Evolutionary conservation across 2,113 vertebrate species (phyloP).

Genomic region (Oncorhynchus tshawytscha): DNA sequence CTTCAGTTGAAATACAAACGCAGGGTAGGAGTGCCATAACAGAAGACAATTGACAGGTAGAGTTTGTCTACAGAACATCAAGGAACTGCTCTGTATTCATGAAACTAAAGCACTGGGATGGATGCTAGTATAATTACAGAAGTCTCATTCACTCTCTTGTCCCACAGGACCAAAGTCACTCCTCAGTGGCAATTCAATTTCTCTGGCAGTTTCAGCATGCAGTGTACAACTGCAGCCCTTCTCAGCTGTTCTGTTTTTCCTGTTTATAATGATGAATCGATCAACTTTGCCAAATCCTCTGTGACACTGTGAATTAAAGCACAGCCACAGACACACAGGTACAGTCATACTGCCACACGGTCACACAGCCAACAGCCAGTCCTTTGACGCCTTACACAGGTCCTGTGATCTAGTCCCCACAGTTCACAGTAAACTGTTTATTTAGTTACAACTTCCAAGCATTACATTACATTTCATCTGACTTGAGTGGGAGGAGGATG

Average conservation of each 20-base stretch:
- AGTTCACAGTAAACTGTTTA: not conserved
- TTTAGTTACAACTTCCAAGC: too few species aligned
- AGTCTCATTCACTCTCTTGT: constrained; percentile 10
- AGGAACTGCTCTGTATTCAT: constrained; percentile 20
- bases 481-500: not conserved
- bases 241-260: constrained; percentile 48
- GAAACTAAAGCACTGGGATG: constrained; percentile 7
- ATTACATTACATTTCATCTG: not conserved
- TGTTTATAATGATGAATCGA: constrained; percentile 59
- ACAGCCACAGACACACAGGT: constrained; percentile 5
- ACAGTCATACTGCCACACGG: not conserved
- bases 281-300: constrained; percentile 43
- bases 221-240: not conserved
- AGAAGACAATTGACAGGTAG: not conserved
- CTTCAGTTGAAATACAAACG: not conserved
- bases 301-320: constrained; percentile 46
- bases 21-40: too few species aligned
- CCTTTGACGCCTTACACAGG: not conserved
- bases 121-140: constrained; percentile 25
- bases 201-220: not conserved
- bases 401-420: not conserved
- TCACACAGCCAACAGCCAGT: not conserved
- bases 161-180: constrained; percentile 33
- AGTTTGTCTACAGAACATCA: not conserved
- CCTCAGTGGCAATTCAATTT: constrained; percentile 39